Conservation (phyloP, 2,888 invertebrate genomes). For the Saturnia japonica region DNA sequence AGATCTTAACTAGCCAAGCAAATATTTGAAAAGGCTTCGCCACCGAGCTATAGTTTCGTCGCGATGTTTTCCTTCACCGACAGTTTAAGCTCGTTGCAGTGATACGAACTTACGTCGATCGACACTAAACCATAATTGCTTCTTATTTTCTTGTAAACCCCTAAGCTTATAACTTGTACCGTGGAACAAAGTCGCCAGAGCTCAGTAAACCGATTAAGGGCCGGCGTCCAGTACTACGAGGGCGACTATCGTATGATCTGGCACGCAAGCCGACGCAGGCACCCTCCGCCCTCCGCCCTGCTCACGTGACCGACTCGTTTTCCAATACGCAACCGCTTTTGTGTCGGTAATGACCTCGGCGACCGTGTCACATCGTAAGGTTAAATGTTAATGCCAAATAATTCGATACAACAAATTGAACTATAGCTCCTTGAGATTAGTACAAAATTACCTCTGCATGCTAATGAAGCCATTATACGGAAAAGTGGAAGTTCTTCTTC, state of each 20-base stretch:
- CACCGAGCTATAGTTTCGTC: no score
- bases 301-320: constrained; percentile 54
- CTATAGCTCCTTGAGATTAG: background rate
- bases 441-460: background rate
- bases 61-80: no score
- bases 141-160: no score
- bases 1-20: no score
- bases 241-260: constrained; percentile 67
- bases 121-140: no score
- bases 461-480: background rate
- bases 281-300: constrained; percentile 31
- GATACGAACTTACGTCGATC: no score
- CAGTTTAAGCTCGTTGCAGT: no score
- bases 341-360: constrained; percentile 70
- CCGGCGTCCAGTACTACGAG: constrained; percentile 48
- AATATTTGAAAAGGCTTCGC: no score
- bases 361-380: constrained; percentile 11
- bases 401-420: background rate
- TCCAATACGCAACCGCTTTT: constrained; percentile 47
- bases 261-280: constrained; percentile 55
- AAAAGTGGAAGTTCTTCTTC: no score
- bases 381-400: background rate
- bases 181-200: constrained; percentile 48
- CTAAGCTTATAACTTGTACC: constrained; percentile 22
- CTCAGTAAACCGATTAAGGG: constrained; percentile 76